Evolutionary conservation across 2,797 vertebrate species (phyloP).

Genomic region (Danio choprae): DNA sequence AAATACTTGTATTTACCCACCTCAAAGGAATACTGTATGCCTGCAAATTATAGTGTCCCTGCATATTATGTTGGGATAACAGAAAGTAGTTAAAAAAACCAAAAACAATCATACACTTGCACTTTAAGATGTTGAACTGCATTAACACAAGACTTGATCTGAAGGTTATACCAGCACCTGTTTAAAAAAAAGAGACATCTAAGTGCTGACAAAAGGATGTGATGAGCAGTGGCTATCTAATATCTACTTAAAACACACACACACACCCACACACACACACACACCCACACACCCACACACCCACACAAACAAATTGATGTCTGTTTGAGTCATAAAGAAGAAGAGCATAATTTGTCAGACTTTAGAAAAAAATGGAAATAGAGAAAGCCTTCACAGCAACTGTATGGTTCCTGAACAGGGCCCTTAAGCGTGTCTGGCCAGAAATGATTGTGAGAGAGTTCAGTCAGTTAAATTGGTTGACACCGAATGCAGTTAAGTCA

Average conservation of each 20-base stretch:
- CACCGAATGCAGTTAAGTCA: slow-evolving; percentile 52
- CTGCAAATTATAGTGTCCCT: neutral
- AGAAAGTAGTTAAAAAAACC: neutral
- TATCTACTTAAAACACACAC: neutral
- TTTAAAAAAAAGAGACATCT: slow-evolving; percentile 9
- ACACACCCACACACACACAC: too few relatives aligned
- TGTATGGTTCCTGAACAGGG: slow-evolving; percentile 19
- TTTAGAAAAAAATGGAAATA: slow-evolving; percentile 34
- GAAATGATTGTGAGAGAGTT: slow-evolving; percentile 48
- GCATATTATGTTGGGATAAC: neutral
- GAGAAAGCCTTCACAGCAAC: slow-evolving; percentile 26
- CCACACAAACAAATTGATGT: slow-evolving; percentile 30
- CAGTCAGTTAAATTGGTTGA: slow-evolving; percentile 39
- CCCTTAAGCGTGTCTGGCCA: slow-evolving; percentile 28
- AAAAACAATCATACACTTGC: neutral
- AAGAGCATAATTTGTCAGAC: neutral
- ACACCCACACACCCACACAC: too few relatives aligned
- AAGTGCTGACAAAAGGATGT: slow-evolving; percentile 29
- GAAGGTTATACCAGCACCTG: neutral
- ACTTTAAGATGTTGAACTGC: neutral
- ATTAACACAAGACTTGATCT: neutral
- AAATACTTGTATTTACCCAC: neutral
- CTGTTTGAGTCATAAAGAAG: slow-evolving; percentile 48
- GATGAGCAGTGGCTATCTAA: neutral
- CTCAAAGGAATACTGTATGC: too few relatives aligned